A percentile compares a stretch with the other conserved stretches of the same genome.
These are phyloP conservation scores for Melanotaenia trifasciata DNA, from an alignment of 2,797 vertebrate genomes.

Conservation along the genomic window DNA sequence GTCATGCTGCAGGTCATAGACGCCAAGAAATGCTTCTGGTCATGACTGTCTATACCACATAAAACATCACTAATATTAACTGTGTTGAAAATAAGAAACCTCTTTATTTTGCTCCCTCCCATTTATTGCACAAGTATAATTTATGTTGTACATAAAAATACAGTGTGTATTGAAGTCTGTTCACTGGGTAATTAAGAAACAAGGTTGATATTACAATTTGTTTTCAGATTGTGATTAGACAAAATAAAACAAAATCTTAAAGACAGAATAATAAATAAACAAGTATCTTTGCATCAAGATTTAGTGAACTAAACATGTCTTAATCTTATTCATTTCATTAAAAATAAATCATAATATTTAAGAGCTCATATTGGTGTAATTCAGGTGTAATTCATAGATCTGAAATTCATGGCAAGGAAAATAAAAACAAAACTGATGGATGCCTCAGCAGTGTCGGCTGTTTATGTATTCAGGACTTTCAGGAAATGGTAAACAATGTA, in stretches of 20 bases:
- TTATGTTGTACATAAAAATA: too few species aligned
- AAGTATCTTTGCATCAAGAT: neutral
- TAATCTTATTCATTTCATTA: too few species aligned
- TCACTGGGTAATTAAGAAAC: neutral
- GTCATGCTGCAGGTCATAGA: neutral
- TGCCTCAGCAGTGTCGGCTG: neutral
- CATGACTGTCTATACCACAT: neutral
- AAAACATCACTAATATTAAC: neutral
- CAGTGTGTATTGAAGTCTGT: too few species aligned
- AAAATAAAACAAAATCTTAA: neutral
- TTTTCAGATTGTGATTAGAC: too few species aligned
- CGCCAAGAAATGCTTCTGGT: neutral
- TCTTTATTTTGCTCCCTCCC: neutral
- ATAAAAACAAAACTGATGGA: neutral
- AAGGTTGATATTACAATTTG: too few species aligned
- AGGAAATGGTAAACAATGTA: neutral
- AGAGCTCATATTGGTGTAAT: neutral
- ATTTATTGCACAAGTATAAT: neutral
- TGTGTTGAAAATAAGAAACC: neutral
- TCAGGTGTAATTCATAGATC: neutral
- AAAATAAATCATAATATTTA: neutral
- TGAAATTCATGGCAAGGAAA: neutral
- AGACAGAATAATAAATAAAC: neutral
- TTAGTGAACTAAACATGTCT: neutral
- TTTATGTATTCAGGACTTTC: neutral